Percentiles rank a stretch among this genome's conserved stretches.
phyloP scores from a whole-genome alignment of 2,797 vertebrate species.

The Leptatherina wallacei region DNA sequence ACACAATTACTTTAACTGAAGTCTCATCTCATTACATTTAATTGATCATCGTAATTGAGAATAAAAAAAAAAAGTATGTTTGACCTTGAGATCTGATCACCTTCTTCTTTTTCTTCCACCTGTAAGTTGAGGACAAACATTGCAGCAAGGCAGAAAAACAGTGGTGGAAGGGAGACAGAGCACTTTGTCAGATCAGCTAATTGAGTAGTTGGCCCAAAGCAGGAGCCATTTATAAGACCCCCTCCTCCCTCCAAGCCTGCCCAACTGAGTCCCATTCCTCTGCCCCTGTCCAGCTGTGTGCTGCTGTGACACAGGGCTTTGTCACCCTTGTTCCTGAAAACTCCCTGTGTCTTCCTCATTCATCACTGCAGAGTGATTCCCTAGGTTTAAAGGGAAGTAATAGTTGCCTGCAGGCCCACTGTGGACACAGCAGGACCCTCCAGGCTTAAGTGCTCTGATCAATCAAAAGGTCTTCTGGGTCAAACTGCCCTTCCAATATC shows the following conservation, averaged over 20 bases:
- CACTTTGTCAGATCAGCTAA: constrained; percentile 81
- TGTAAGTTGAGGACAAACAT: constrained; percentile 64
- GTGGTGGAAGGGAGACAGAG: constrained; percentile 64
- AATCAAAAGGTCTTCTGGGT: constrained; percentile 67
- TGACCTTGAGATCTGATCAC: constrained; percentile 51
- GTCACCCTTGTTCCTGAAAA: constrained; percentile 62
- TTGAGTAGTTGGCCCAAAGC: constrained; percentile 84
- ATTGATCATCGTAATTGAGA: constrained; percentile 26
- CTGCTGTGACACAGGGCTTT: constrained; percentile 66
- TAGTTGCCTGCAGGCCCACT: constrained; percentile 62
- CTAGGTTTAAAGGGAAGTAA: constrained; percentile 71
- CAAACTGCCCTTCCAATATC: constrained; percentile 56
- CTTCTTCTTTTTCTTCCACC: constrained; percentile 35
- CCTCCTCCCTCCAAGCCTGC: constrained; percentile 50
- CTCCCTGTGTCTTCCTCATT: constrained; percentile 62
- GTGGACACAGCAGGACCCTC: constrained; percentile 69
- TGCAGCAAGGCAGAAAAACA: constrained; percentile 50
- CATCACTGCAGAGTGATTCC: constrained; percentile 76
- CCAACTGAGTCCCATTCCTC: constrained; percentile 58
- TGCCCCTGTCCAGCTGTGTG: constrained; percentile 64
- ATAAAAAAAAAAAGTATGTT: constrained; percentile 15
- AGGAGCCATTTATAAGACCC: constrained; percentile 76
- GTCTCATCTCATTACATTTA: constrained; percentile 44
- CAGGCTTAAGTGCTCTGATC: constrained; percentile 69
- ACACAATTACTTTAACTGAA: constrained; percentile 10